Conservation (phyloP, 2,113 vertebrate genomes). For the Peromyscus californicus region DNA sequence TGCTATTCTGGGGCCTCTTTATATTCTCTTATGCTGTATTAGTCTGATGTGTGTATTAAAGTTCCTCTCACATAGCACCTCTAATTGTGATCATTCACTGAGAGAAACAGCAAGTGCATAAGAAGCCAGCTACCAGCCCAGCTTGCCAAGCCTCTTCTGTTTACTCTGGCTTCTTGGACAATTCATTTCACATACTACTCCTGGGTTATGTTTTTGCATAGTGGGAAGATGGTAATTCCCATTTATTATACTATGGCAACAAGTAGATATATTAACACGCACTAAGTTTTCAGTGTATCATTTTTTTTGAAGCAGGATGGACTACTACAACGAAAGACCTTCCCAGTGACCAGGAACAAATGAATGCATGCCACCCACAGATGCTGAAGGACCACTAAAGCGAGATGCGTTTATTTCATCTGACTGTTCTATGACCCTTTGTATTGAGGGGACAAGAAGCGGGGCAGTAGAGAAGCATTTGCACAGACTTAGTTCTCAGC, state of each 20-base stretch:
- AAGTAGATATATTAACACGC: background rate
- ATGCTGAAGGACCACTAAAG: background rate
- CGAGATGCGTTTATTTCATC: background rate
- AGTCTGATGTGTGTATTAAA: background rate
- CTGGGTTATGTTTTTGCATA: background rate
- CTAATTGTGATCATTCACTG: background rate
- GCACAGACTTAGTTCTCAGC: background rate
- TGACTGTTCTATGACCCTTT: background rate
- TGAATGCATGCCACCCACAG: background rate
- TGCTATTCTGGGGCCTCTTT: background rate
- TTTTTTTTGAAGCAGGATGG: slow-evolving; percentile 4
- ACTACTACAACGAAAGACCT: background rate
- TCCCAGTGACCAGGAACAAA: background rate
- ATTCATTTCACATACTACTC: background rate
- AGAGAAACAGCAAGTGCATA: background rate
- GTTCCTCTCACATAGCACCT: background rate
- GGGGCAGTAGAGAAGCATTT: background rate
- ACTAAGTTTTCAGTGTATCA: background rate
- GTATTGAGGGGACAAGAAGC: accelerated
- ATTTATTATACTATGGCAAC: background rate
- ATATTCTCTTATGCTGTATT: background rate
- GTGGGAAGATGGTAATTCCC: accelerated
- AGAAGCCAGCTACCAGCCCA: background rate
- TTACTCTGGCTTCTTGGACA: background rate
- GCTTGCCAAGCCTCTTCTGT: background rate